Base-by-base conservation (phyloP, 2,113 vertebrate species). In the Phocoena sinus region DNA sequence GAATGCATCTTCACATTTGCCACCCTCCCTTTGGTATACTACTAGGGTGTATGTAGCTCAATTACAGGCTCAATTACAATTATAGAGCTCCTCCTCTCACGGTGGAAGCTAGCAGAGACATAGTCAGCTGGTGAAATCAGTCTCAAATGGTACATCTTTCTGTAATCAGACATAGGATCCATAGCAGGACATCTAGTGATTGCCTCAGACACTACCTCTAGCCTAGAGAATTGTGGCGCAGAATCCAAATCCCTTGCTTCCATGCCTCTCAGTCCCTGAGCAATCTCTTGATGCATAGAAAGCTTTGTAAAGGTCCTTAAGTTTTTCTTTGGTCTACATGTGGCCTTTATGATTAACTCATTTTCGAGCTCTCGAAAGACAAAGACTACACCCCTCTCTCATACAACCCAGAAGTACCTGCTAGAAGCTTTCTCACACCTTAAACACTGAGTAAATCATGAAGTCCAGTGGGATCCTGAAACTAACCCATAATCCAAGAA, bases 281-380 rank as follows among this genome's bases (percentile, higher is more conserved):
- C 58, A 91, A 50, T 82, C 62, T 95, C 70, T 95, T 74, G 90
- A 91, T 93, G 73, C 31, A 67, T 79, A 50, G 60, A 96, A 91
- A 83, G 81, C 31, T 79, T 87, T 91, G 41, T 88, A 96, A 91
- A 91, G 67, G 15, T 91, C 56, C 62, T 70, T 74, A 88, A 91
- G 26, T 79, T 74, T 90, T 88, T 63, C 56, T 91, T 95, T 79
- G 33, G 23, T 74, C 58, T 91, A 63, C 58, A 77, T 53, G 89
- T 31, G 38, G 8, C 47, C 50, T 83, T 96, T 73, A 80, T 47
- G 31, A 10, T 76, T 95, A 71, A 87, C 76, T 94, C 68, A 83
- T 87, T 90, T 92, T 92, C 74, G 88, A 91, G 44, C 58, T 94
- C 70, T 88, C 36, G 79, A 8, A 95, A 84, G 47, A 87, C 47